Percentiles rank a stretch among this genome's conserved stretches.
phyloP scores from a whole-genome alignment of 2,797 vertebrate species.

The Rhinella marina region DNA sequence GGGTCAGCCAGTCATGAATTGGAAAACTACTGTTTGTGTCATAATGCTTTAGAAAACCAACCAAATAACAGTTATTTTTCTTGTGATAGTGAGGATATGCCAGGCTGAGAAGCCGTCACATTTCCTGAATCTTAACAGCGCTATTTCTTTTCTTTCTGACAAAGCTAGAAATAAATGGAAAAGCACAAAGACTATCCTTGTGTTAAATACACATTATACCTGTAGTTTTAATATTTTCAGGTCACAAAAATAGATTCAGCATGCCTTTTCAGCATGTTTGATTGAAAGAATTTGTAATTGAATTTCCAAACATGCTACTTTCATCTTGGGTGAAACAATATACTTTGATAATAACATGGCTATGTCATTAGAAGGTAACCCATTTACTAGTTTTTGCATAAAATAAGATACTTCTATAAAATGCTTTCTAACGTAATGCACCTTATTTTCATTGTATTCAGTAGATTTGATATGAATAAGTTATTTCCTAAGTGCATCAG shows the following conservation, averaged over 20 bases:
- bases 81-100: conserved; percentile 79
- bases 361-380: conserved; percentile 91
- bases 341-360: conserved; percentile 93
- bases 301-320: conserved; percentile 87
- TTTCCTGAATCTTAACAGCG: conserved; percentile 77
- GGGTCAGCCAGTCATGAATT: conserved; percentile 59
- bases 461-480: conserved; percentile 88
- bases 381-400: conserved; percentile 85
- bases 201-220: conserved; percentile 89
- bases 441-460: conserved; percentile 81
- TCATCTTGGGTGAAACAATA: conserved; percentile 83
- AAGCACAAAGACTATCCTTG: conserved; percentile 81
- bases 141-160: conserved; percentile 72
- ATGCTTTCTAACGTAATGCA: conserved; percentile 80
- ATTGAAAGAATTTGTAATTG: conserved; percentile 98
- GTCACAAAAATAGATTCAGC: conserved; percentile 85
- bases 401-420: conserved; percentile 92
- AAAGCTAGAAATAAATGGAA: conserved; percentile 73
- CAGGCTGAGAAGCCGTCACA: conserved; percentile 83
- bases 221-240: conserved; percentile 88
- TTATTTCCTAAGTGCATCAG: conserved; percentile 87
- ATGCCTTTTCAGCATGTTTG: conserved; percentile 86
- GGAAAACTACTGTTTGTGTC: conserved; percentile 62
- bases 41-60: conserved; percentile 70
- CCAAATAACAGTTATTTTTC: conserved; percentile 67